Evolutionary conservation across 2,797 vertebrate species (phyloP), one percentile per base, ranked within the genome.

Genomic region (Hyperoplus immaculatus): DNA sequence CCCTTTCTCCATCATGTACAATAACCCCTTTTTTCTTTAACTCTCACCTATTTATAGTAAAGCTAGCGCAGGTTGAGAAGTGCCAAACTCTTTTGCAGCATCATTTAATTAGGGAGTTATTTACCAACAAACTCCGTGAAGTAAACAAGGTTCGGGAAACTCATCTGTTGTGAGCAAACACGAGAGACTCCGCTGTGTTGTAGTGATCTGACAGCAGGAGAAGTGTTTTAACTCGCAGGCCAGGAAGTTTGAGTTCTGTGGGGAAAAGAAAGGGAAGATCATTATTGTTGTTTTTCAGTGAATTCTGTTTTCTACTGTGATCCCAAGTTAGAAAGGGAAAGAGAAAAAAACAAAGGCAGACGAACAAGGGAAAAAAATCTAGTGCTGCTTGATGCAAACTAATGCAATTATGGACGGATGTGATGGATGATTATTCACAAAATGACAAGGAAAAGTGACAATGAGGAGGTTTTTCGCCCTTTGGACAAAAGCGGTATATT

Each of bases 41-140:
- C 80, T 38, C 76, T 77, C 73, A 49, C 63, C 85, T 92, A 92
- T 92, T 91, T 89, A 82, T 88, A 87, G 78, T 6, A 29, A 29
- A 29, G 29, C 29, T 29, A 8, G 66, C 6, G 14, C 78, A 82
- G 82, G 76, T 83, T 82, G 76, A 75, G 64, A 56, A 43, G 72
- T 50, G 69, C 16, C 13, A 12, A 36, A 54, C 41, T 75, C 56
- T 67, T 29, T 66, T 63, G 60, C 56, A 45, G 72, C 47, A 58
- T 79, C 53, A 67, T 68, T 83, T 88, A 83, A 90, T 90, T 87
- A 89, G 84, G 61, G 4, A 1, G 56, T 73, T 88, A 89, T 91
- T 91, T 90, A 84, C 80, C 71, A 63, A 70, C 39, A 75, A 66
- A 85, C 46, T 77, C 42, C 0, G 18, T 0, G 38, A 18, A 46